Evolutionary conservation across 2,113 vertebrate species (phyloP).

Genomic region (Dipodomys ordii): DNA sequence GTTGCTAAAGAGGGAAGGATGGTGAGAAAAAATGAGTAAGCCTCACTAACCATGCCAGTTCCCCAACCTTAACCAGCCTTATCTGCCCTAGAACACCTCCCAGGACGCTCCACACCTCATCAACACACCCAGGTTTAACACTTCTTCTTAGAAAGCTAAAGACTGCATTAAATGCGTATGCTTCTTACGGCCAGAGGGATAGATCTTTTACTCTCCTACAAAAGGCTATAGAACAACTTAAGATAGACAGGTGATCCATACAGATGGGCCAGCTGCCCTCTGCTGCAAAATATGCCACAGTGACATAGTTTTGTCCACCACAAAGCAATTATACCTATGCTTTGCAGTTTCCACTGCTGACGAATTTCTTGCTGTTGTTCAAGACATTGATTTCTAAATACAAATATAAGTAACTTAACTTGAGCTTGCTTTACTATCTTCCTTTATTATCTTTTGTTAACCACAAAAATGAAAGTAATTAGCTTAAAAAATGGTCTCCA

Average conservation of each 20-base stretch:
- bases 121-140: background rate
- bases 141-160: background rate
- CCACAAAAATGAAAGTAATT: background rate
- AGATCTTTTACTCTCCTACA: background rate
- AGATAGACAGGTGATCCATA: background rate
- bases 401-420: background rate
- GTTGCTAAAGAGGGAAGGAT: background rate
- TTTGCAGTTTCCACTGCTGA: background rate
- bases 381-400: background rate
- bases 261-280: background rate
- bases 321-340: background rate
- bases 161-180: background rate
- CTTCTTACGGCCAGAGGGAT: background rate
- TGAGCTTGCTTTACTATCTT: constrained; percentile 1
- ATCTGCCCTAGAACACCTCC: background rate
- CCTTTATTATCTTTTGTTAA: background rate
- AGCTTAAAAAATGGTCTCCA: background rate
- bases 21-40: background rate
- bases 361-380: background rate
- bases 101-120: background rate
- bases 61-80: too few species aligned
- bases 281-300: background rate
- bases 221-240: background rate
- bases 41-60: background rate
- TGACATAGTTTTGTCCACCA: background rate